phyloP scores from a whole-genome alignment of 2,888 invertebrate genomes.

The Amaurobius ferox region DNA sequence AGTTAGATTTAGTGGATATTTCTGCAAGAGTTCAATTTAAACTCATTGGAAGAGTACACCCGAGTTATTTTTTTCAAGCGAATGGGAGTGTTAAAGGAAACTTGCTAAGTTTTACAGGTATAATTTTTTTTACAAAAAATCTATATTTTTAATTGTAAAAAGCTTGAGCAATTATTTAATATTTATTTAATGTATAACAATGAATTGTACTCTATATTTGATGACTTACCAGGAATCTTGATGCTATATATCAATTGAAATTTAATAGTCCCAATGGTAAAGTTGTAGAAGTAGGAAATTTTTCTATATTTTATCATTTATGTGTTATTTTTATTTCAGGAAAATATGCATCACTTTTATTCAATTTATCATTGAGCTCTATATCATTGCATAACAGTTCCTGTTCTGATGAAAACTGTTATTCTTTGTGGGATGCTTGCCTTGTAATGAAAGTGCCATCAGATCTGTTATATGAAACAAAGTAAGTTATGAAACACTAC shows the following conservation, averaged over 20 bases:
- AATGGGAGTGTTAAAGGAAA: slow-evolving; percentile 55
- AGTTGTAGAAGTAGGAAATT: no score
- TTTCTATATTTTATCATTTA: no score
- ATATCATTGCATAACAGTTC: slow-evolving; percentile 24
- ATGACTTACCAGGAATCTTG: not conserved
- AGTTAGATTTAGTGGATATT: slow-evolving; percentile 28
- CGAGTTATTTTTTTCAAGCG: slow-evolving; percentile 15
- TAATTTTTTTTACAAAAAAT: not conserved
- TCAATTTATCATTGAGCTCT: slow-evolving; percentile 47
- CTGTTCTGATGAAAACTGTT: slow-evolving; percentile 32
- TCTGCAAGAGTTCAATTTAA: slow-evolving; percentile 48
- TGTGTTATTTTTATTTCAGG: slow-evolving; percentile 18
- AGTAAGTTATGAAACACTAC: slow-evolving; percentile 24
- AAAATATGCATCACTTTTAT: slow-evolving; percentile 48
- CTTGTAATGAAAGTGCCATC: slow-evolving; percentile 41
- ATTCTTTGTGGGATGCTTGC: slow-evolving; percentile 45
- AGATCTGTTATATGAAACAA: slow-evolving; percentile 49
- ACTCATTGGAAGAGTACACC: slow-evolving; percentile 27
- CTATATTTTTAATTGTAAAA: no score
- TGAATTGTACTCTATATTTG: not conserved
- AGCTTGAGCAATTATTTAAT: no score
- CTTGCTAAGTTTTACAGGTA: slow-evolving; percentile 54
- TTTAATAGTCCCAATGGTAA: no score
- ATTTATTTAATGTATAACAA: not conserved
- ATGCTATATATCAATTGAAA: no score